Conservation (phyloP, 2,113 vertebrate species). For the Leucoraja erinaceus region DNA sequence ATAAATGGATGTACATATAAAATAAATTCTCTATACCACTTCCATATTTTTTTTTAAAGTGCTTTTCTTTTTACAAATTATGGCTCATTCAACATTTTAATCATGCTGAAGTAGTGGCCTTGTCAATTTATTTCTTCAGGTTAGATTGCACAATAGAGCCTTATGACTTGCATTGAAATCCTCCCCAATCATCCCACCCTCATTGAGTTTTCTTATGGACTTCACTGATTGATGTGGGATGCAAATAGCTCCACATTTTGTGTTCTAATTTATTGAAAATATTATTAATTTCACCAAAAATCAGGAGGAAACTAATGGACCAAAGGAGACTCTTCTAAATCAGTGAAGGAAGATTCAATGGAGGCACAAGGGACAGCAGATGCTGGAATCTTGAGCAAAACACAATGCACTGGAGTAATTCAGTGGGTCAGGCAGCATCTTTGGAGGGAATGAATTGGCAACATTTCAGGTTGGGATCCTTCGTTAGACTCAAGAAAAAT, state of each 20-base stretch:
- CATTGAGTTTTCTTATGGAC: background rate
- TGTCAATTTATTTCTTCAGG: background rate
- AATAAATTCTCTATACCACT: background rate
- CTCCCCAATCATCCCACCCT: background rate
- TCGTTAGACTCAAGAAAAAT: no score
- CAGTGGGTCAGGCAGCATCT: no score
- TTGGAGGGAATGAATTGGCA: no score
- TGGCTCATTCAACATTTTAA: background rate
- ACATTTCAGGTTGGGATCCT: no score
- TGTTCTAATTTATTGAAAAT: background rate
- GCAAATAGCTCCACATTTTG: background rate
- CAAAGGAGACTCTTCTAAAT: background rate
- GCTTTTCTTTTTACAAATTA: background rate
- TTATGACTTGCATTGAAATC: no score
- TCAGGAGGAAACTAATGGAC: background rate
- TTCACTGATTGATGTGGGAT: background rate
- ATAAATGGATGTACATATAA: background rate
- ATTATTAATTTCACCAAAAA: background rate
- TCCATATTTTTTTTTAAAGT: background rate
- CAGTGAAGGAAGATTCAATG: background rate
- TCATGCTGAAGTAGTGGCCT: background rate
- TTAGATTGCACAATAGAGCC: background rate
- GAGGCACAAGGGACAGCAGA: no score
- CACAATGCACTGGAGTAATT: no score
- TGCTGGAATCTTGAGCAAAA: no score